Conservation (phyloP, 2,888 invertebrate genomes). For the Miltochrista miniata region DNA sequence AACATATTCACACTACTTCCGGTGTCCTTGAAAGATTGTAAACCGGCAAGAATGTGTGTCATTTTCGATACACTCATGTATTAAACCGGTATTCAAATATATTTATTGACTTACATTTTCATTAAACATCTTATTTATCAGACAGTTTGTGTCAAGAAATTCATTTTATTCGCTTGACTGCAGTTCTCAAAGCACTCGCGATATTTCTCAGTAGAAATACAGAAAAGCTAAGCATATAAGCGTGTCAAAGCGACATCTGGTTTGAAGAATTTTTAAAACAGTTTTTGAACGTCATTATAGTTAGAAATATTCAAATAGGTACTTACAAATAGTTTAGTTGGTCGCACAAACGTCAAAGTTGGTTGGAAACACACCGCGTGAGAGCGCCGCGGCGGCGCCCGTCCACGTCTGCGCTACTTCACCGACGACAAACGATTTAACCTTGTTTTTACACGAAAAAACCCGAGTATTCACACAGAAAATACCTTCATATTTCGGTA, state of each 20-base stretch:
- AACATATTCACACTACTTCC: not conserved
- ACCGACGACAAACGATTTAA: conserved; percentile 58
- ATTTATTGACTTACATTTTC: not conserved
- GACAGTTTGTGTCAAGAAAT: not conserved
- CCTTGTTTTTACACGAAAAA: conserved; percentile 69
- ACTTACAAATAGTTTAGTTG: conserved; percentile 67
- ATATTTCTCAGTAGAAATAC: conserved; percentile 6
- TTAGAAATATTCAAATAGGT: conserved; percentile 62
- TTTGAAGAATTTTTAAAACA: conserved; percentile 31
- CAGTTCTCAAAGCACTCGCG: conserved; percentile 15
- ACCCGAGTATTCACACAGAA: conserved; percentile 73
- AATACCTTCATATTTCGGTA: conserved; percentile 79
- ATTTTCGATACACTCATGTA: not conserved
- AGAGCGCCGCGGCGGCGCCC: conserved; percentile 58
- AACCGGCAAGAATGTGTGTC: not conserved
- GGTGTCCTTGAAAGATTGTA: not conserved
- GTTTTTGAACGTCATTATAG: conserved; percentile 30
- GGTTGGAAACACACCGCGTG: conserved; percentile 57
- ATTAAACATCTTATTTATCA: not conserved
- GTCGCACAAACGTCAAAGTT: conserved; percentile 63
- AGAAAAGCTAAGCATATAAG: conserved; percentile 12
- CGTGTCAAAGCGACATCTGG: conserved; percentile 15
- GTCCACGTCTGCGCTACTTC: conserved; percentile 59
- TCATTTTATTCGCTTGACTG: conserved; percentile 10
- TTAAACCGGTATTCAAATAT: conserved; percentile 3